Conservation (phyloP, 2,797 vertebrate species). For the Picus viridis region DNA sequence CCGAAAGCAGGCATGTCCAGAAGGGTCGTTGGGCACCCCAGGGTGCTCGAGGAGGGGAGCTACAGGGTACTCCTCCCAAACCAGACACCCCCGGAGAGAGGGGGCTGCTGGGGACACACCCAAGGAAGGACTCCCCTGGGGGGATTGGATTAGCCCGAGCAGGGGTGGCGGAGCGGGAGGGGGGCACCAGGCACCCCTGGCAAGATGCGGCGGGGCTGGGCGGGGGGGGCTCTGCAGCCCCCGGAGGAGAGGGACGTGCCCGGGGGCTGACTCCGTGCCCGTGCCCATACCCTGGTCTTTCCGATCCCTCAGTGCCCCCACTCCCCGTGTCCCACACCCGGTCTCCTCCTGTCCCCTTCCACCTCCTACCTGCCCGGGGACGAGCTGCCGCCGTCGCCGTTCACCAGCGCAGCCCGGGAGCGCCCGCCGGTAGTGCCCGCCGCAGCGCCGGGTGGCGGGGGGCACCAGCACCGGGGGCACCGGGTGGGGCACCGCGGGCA, state of each 20-base stretch:
- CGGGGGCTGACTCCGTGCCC: neutral
- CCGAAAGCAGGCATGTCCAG: rapidly evolving
- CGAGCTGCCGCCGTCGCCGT: neutral
- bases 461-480: neutral
- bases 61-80: neutral
- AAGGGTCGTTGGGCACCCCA: neutral
- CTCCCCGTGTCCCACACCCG: neutral
- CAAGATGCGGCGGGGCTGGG: neutral
- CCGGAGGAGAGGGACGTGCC: neutral
- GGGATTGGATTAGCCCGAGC: no score
- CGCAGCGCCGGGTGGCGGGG: neutral
- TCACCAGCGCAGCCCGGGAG: neutral
- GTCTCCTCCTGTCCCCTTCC: rapidly evolving
- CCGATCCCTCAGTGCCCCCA: neutral
- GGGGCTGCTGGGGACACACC: neutral
- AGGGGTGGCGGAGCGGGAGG: neutral
- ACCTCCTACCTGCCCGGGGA: constrained; percentile 21
- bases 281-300: neutral
- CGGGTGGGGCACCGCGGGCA: neutral
- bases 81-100: neutral
- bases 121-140: neutral
- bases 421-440: neutral
- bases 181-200: neutral
- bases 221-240: neutral
- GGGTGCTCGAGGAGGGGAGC: neutral